phyloP scores from a whole-genome alignment of 2,888 invertebrate genomes.

The Zygothrica quintamaculata region DNA sequence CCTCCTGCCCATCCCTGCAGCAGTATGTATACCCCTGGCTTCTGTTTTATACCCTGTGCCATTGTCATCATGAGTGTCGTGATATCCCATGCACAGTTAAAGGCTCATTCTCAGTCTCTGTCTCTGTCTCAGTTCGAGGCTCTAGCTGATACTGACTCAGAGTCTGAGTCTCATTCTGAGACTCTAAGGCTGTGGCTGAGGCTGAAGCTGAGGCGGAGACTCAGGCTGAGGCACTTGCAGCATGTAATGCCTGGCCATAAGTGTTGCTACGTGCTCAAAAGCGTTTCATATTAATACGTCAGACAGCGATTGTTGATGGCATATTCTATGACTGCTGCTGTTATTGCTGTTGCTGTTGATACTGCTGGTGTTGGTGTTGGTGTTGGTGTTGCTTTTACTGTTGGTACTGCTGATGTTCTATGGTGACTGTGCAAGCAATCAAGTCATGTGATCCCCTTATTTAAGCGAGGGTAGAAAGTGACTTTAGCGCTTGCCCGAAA shows the following conservation, averaged over 20 bases:
- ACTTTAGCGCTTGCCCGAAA: constrained; percentile 68
- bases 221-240: constrained; percentile 57
- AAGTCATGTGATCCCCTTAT: constrained; percentile 79
- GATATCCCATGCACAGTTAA: constrained; percentile 61
- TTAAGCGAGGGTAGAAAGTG: constrained; percentile 79
- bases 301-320: constrained; percentile 70
- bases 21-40: neutral
- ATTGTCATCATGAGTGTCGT: constrained; percentile 71
- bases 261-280: constrained; percentile 83
- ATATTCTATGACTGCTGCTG: constrained; percentile 44
- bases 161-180: constrained; percentile 14
- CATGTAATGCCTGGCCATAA: constrained; percentile 79
- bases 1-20: constrained; percentile 10
- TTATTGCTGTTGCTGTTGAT: neutral
- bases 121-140: constrained; percentile 23
- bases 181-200: no score
- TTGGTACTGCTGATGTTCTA: constrained; percentile 56
- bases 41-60: constrained; percentile 34
- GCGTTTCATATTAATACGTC: constrained; percentile 80
- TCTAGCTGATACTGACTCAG: constrained; percentile 11
- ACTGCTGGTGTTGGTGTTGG: constrained; percentile 5
- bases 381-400: neutral
- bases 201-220: constrained; percentile 11
- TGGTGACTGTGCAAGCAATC: constrained; percentile 74
- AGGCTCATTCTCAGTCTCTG: constrained; percentile 13